phyloP scores from a whole-genome alignment of 30 jellyfish, hydroid and myxozoan species.

The Turritopsis dohrnii region DNA sequence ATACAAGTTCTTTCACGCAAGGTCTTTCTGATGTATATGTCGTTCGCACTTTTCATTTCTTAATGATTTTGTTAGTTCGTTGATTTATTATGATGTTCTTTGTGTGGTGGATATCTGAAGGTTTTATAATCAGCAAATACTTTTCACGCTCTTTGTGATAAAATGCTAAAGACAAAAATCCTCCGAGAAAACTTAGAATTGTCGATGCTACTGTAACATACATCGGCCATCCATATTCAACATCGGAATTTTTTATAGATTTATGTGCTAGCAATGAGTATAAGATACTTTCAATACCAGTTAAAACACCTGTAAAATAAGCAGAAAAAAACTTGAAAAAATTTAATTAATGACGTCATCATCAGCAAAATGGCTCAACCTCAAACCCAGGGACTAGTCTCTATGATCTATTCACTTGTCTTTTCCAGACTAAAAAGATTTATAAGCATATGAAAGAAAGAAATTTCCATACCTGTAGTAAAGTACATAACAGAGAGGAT shows the following conservation, averaged over 20 bases:
- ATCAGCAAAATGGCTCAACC: not conserved
- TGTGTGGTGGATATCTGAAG: not conserved
- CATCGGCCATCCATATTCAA: not conserved
- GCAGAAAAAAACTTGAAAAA: too few relatives aligned
- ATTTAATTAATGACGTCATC: not conserved
- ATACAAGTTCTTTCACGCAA: too few relatives aligned
- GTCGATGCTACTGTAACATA: not conserved
- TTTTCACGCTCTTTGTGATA: not conserved
- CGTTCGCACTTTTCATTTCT: not conserved
- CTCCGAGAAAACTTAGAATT: not conserved
- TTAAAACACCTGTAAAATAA: not conserved
- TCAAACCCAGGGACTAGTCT: too few relatives aligned
- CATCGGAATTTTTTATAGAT: not conserved
- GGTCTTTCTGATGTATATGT: too few relatives aligned
- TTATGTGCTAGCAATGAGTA: not conserved
- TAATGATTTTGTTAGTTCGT: not conserved
- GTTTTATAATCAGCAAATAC: not conserved
- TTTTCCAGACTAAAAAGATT: too few relatives aligned
- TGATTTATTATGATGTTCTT: not conserved
- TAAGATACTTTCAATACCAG: not conserved
- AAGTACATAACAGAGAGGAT: not conserved
- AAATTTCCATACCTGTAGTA: not conserved
- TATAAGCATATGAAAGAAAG: too few relatives aligned
- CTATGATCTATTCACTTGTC: not conserved
- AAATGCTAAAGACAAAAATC: not conserved